Conservation (phyloP, 2,113 vertebrate genomes). For the Bolborhynchus lineola region DNA sequence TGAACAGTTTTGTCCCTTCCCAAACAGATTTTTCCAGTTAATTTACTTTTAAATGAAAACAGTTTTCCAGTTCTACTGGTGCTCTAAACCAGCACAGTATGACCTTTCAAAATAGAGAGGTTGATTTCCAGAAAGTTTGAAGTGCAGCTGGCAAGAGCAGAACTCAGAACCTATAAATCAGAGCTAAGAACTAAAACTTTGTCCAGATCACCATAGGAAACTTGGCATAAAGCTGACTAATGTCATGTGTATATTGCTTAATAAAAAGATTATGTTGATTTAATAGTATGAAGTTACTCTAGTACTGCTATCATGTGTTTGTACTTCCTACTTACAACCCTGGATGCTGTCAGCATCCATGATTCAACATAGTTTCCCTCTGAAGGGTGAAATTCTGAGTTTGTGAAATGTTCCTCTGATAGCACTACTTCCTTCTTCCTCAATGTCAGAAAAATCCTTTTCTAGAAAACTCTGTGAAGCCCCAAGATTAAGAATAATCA, state of each 20-base stretch:
- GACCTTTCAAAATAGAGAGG: not conserved
- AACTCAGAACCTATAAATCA: not conserved
- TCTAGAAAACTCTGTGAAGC: not conserved
- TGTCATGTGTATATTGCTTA: not conserved
- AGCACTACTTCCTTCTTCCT: not conserved
- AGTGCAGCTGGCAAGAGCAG: not conserved
- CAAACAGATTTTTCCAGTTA: not conserved
- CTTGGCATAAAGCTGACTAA: not conserved
- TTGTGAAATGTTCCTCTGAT: not conserved
- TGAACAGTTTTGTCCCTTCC: not conserved
- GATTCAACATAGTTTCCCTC: not conserved
- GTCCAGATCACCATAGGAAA: not conserved
- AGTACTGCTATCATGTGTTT: not conserved
- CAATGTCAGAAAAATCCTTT: not conserved
- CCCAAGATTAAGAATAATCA: not conserved
- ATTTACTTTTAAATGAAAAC: not conserved
- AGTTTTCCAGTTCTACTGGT: not conserved
- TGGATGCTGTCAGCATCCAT: not conserved
- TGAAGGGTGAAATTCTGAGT: not conserved
- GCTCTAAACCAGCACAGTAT: not conserved
- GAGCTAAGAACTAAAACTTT: not conserved
- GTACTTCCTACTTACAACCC: not conserved
- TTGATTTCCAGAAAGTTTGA: not conserved
- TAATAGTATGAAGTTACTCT: not conserved
- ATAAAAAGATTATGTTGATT: not conserved